Evolutionary conservation across 2,888 invertebrate genomes (phyloP), one percentile per base, ranked within the genome.

Genomic region (Protonemura montana): DNA sequence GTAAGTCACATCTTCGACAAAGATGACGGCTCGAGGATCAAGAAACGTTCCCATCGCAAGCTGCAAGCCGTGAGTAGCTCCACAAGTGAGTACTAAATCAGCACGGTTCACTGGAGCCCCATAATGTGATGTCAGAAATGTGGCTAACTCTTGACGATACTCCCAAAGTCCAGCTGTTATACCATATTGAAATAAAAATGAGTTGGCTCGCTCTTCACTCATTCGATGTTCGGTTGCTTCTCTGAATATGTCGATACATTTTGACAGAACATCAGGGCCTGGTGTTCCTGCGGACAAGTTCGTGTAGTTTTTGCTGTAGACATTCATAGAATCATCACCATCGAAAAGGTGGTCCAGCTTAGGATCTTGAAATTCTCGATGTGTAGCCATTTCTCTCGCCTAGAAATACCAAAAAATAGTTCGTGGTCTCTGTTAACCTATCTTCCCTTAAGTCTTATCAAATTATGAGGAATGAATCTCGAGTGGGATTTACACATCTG

Each of bases 1-100:
- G 88, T 94, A 95, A 0, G 94, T 94, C 21, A 93, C 93, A 89
- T 95, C 94, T 89, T 95, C 95, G 13, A 94, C 93, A 90, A 94
- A 94, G 85, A 95, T 92, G 13, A 92, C 90, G 0, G 93, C 93
- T 82, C 92, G 91, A 0, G 93, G 91, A 29, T 93, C 92, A 27
- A 94, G 88, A n/a, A 94, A 89, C 0, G 92, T 92, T n/a, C 93
- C 92, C 7, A 94, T 88, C 80, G 93, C 89, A 76, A 94, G 89
- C 89, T 93, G 93, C 0, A 95, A 89, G 0, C 94, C 95, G 88
- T 94, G 93, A 0, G 94, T 92, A 1, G 95, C 94, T 0, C 95
- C 94, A 42, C 93, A 92, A 0, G 94, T 94, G 25, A 94, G 90
- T 85, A 94, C 91, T 30, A 95, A 89, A 88, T 93, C 91, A 86